These are phyloP conservation scores for Drosophila chauvacae DNA, from an alignment of 1,140 invertebrate genomes.

Conservation along the genomic window DNA sequence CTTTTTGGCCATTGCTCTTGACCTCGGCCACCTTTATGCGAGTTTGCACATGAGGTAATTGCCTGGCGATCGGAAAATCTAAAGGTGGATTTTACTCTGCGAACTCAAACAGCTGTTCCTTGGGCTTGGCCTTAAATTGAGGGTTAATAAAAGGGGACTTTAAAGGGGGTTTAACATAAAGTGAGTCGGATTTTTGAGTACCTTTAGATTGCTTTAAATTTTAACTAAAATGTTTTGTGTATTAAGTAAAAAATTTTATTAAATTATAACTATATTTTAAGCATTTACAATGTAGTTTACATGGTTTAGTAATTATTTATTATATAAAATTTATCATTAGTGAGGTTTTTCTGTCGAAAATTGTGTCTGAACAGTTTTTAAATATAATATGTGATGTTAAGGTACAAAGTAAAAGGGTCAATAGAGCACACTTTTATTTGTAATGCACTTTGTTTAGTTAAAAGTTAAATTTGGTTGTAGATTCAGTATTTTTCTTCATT, in stretches of 20 bases:
- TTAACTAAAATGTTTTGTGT: background rate
- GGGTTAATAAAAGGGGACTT: background rate
- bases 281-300: background rate
- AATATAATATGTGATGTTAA: background rate
- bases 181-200: background rate
- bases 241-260: no score
- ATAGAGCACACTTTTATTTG: no score
- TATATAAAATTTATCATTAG: background rate
- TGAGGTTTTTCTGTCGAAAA: rapidly evolving
- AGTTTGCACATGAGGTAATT: conserved; percentile 43
- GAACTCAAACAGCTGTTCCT: conserved; percentile 20
- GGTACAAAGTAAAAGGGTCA: no score
- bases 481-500: background rate
- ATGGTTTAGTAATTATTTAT: background rate
- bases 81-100: conserved; percentile 7
- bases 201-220: background rate
- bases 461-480: background rate
- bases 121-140: background rate
- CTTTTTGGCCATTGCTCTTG: conserved; percentile 56
- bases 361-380: no score
- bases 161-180: background rate
- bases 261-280: background rate
- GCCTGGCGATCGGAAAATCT: conserved; percentile 29
- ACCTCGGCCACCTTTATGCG: conserved; percentile 42
- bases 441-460: background rate